Base-by-base conservation (phyloP, 2,113 vertebrate species). In the Colistium nudipinnis region DNA sequence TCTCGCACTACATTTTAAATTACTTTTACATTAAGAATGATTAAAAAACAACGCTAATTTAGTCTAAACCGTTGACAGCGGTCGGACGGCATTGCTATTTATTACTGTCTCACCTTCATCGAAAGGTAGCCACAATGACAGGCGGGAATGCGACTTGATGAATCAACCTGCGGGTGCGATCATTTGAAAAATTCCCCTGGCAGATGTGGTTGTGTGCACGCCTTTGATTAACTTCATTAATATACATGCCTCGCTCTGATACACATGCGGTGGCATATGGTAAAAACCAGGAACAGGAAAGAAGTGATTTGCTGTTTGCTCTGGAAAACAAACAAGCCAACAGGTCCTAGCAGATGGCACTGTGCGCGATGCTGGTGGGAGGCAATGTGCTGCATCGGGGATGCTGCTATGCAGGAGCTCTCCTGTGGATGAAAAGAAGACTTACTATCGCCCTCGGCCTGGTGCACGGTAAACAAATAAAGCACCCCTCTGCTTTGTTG, bases 321-420 rank as follows among this genome's bases (percentile, higher is more conserved):
- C 94, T 93, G 93, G 94, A 98, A 98, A 98, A 97, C 95, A 98
- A 98, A 98, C 94, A 98, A 93, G 94, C 94, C 95, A 98, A 98
- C 96, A 97, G 95, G 96, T 97, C 95, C 92, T 94, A 94, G 94
- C 97, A 98, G 96, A 98, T 98, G 96, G 96, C 86, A 93, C 93
- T 87, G 91, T 92, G 93, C 74, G 73, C 68, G 54, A 62, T 91
- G 94, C 94, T 94, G 93, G 94, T 94, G 94, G 95, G 95, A 94
- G 80, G 90, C 87, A 87, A 82, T 48, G 83, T 73, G 83, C 82
- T 72, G 87, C 84, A 66, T 79, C 74, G 76, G 92, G 88, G 61
- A 81, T 25, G 87, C 86, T 76, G 88, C 87, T 62, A 78, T 86
- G 77, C 81, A 63, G 75, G 83, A 80, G 90, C 81, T 91, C 85